Evolutionary conservation across 1,140 invertebrate species (phyloP).

Genomic region (Teleopsis dalmanni): DNA sequence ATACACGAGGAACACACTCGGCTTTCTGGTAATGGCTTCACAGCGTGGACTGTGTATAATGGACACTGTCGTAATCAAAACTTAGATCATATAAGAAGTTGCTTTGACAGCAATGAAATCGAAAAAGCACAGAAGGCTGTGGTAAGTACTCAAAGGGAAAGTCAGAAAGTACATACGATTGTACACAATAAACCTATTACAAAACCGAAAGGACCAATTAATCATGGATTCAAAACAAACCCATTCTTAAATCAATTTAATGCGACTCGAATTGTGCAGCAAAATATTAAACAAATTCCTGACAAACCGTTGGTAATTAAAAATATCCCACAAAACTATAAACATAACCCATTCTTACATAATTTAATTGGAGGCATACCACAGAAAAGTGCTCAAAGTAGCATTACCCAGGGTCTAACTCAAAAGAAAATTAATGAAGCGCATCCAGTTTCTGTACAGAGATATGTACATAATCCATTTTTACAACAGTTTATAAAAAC

Average conservation of each 20-base stretch:
- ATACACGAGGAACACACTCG: slow-evolving; percentile 56
- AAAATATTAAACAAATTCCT: background rate
- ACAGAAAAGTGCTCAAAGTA: background rate
- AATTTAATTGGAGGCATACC: background rate
- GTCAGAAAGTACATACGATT: too few relatives aligned
- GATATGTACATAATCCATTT: background rate
- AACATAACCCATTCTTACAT: slow-evolving; percentile 10
- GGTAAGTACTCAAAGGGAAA: background rate
- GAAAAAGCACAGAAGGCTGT: background rate
- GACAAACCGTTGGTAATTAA: background rate
- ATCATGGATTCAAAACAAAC: slow-evolving; percentile 9
- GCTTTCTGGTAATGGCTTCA: slow-evolving; percentile 60
- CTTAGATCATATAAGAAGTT: slow-evolving; percentile 2
- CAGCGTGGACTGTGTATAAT: slow-evolving; percentile 59
- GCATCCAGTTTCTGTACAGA: too few relatives aligned
- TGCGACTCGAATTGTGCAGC: background rate
- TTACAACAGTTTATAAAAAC: background rate
- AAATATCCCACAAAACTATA: background rate
- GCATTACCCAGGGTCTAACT: background rate
- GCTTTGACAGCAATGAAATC: slow-evolving; percentile 1
- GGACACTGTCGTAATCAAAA: slow-evolving; percentile 31
- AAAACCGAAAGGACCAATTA: background rate
- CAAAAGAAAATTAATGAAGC: background rate
- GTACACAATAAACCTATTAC: too few relatives aligned
- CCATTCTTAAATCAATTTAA: slow-evolving; percentile 9